phyloP scores from a whole-genome alignment of 2,888 invertebrate genomes.

The Tachina lurida region DNA sequence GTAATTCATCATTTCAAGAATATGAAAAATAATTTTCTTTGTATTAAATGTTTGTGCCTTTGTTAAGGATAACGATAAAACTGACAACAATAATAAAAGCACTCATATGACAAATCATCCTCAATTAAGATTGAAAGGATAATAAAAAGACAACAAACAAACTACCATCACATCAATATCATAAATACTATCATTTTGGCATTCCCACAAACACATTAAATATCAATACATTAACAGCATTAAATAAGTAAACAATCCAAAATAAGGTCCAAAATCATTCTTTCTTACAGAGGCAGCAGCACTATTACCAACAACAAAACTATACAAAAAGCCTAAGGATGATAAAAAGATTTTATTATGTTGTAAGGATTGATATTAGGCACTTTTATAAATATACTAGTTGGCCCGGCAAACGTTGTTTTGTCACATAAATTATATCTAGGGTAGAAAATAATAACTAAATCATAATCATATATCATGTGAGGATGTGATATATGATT shows the following conservation, averaged over 20 bases:
- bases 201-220: conserved; percentile 32
- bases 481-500: no score
- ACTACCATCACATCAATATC: conserved; percentile 12
- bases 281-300: neutral
- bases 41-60: neutral
- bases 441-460: no score
- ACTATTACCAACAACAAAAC: neutral
- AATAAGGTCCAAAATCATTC: conserved; percentile 29
- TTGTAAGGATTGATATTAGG: no score
- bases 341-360: conserved; percentile 12
- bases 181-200: conserved; percentile 9
- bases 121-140: conserved; percentile 54
- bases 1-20: conserved; percentile 22
- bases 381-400: no score
- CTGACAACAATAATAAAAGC: conserved; percentile 41
- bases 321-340: conserved; percentile 42
- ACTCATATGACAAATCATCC: conserved; percentile 51
- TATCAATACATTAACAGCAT: conserved; percentile 66
- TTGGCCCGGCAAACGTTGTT: no score
- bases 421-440: no score
- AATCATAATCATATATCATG: no score
- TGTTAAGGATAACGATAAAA: conserved; percentile 21
- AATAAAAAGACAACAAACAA: conserved; percentile 17
- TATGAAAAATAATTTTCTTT: neutral
- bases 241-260: conserved; percentile 62